Evolutionary conservation across 64 coral and sea anemone genomes (phyloP), one percentile per base, ranked within the genome.

Genomic region (Montipora cactus): DNA sequence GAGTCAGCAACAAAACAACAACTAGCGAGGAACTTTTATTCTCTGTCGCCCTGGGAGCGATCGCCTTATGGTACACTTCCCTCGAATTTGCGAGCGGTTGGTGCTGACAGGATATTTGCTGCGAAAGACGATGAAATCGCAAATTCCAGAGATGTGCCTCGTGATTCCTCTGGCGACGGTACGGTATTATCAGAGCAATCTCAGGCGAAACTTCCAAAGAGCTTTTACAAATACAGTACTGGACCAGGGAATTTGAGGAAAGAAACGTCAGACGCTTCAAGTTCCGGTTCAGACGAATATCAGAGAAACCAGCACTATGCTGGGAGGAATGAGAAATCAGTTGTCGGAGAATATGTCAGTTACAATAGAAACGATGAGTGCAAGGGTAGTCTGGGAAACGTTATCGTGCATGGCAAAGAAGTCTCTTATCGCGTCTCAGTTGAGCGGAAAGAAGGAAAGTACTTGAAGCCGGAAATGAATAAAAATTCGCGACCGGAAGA

Each of bases 311-410:
- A 92, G 73, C 70, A 55, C 5, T 77, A 61, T 77, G 62, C 68
- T 6, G 88, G 28, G 69, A 89, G 81, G 76, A 98, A 95, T 15
- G 96, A 98, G 88, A 98, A 95, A 83, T 93, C 96, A 19, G 84
- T 98, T 85, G 15, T 98, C 15, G 89, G 93, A 53, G 96, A 98
- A 74, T 95, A 90, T 59, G 78, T 95, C 18, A 89, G 81, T 76
- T 98, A 98, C 67, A 98, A 98, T 2, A 85, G 86, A 50, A 83
- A 69, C 21, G 95, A 91, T 6, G 96, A 98, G 14, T 88, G 74
- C 1, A 98, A 98, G 19, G 75, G 93, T n/a, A 86, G 66, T 50
- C 19, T 82, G 23, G 80, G 66, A 10, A 49, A 49, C 47, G 66
- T 72, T 21, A 21, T 86, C 22, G 66, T 86, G 8, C 62, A 86